Conservation (phyloP, 1,140 invertebrate genomes). For the Drosophila littoralis region DNA sequence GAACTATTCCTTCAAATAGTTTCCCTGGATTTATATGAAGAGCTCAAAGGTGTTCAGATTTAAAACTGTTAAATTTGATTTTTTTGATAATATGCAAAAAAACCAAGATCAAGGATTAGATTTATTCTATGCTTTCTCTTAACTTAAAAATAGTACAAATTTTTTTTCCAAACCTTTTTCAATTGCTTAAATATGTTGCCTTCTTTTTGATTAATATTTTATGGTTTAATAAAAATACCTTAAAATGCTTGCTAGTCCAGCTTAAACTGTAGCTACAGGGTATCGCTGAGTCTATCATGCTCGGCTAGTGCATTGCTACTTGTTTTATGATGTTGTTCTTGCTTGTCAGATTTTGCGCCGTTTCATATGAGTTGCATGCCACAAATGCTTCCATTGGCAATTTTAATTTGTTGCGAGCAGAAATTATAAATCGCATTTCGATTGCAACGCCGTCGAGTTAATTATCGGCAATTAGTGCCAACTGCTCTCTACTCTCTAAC, state of each 20-base stretch:
- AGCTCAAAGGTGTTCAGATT: no score
- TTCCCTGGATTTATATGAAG: no score
- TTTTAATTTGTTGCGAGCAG: conserved; percentile 79
- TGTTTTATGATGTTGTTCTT: conserved; percentile 70
- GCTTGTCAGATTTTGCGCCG: conserved; percentile 72
- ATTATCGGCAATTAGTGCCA: conserved; percentile 69
- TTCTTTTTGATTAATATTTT: no score
- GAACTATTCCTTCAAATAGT: no score
- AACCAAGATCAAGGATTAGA: no score
- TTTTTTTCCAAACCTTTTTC: no score
- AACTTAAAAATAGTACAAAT: no score
- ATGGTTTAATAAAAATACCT: no score
- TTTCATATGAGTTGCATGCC: conserved; percentile 61
- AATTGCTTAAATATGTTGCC: no score
- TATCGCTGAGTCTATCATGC: neutral
- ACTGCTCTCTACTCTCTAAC: conserved; percentile 35
- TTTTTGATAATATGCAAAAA: no score
- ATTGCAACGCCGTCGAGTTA: conserved; percentile 55
- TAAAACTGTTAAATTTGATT: no score
- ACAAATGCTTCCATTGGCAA: conserved; percentile 67
- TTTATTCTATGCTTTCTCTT: no score
- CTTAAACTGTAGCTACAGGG: neutral
- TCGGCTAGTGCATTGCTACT: conserved; percentile 51
- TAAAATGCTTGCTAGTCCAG: neutral
- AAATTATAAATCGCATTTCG: conserved; percentile 77